Evolutionary conservation across 1,140 invertebrate species (phyloP).

Genomic region (Ooceraea biroi): DNA sequence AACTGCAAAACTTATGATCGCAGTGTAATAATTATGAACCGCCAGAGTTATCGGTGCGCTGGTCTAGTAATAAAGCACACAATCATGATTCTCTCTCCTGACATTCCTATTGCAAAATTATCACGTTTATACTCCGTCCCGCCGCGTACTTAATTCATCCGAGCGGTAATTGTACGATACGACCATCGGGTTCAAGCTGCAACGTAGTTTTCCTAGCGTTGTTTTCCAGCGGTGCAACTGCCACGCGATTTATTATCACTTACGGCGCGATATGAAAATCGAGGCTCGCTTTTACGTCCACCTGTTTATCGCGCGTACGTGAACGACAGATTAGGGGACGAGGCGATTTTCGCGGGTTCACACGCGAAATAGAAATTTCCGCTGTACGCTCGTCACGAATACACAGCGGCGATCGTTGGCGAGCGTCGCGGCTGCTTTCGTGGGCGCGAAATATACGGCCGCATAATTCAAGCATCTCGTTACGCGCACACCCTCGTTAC

Average conservation of each 20-base stretch:
- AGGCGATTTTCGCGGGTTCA: slow-evolving; percentile 36
- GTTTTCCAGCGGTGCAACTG: background rate
- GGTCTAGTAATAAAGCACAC: too few relatives aligned
- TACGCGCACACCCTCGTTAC: slow-evolving; percentile 13
- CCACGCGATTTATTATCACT: slow-evolving; percentile 33
- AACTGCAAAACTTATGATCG: too few relatives aligned
- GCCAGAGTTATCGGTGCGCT: too few relatives aligned
- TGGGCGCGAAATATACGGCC: slow-evolving; percentile 35
- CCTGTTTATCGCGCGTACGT: background rate
- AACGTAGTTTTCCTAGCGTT: background rate
- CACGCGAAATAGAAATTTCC: slow-evolving; percentile 44
- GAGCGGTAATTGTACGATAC: background rate
- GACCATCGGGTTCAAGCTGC: background rate
- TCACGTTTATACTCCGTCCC: too few relatives aligned
- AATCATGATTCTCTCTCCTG: too few relatives aligned
- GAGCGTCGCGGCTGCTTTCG: background rate
- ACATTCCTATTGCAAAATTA: too few relatives aligned
- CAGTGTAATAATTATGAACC: too few relatives aligned
- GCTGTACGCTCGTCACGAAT: slow-evolving; percentile 21
- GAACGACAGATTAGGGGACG: background rate
- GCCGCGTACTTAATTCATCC: too few relatives aligned
- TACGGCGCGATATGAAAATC: background rate
- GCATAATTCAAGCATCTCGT: slow-evolving; percentile 49
- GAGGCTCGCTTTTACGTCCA: slow-evolving; percentile 17
- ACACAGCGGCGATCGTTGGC: background rate